Conservation (phyloP, 2,888 invertebrate genomes). For the Dexiosoma caninum region DNA sequence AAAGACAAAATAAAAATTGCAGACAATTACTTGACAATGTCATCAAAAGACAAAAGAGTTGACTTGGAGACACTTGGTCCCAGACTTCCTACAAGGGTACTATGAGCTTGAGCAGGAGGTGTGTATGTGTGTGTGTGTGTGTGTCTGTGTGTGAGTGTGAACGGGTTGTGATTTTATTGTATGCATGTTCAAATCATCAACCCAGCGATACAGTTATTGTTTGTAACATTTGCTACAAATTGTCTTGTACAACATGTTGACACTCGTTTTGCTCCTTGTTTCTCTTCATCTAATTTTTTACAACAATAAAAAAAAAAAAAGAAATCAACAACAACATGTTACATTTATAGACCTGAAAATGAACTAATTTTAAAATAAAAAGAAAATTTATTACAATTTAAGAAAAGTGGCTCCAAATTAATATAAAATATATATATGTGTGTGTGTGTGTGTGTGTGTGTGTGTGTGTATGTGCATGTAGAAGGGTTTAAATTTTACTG, state of each 20-base stretch:
- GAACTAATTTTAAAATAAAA: slow-evolving; percentile 50
- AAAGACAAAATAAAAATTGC: too few species aligned
- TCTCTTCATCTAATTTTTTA: slow-evolving; percentile 35
- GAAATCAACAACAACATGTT: slow-evolving; percentile 31
- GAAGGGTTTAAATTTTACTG: slow-evolving; percentile 41
- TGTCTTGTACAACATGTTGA: slow-evolving; percentile 68
- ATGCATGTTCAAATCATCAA: slow-evolving; percentile 39
- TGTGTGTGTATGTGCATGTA: background rate
- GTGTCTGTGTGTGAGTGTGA: slow-evolving; percentile 14
- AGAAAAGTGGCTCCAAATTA: slow-evolving; percentile 27
- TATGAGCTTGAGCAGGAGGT: too few species aligned
- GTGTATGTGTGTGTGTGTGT: background rate
- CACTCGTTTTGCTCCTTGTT: slow-evolving; percentile 61
- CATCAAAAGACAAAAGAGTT: too few species aligned
- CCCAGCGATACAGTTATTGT: background rate
- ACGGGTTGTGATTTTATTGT: slow-evolving; percentile 51
- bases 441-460: too few species aligned
- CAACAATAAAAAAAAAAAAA: background rate
- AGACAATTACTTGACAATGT: too few species aligned
- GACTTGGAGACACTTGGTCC: too few species aligned
- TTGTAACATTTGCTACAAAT: slow-evolving; percentile 69
- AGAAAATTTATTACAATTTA: slow-evolving; percentile 49
- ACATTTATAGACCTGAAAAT: slow-evolving; percentile 53
- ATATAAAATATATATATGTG: slow-evolving; percentile 13
- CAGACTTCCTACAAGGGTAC: too few species aligned